phyloP scores from a whole-genome alignment of 2,797 vertebrate genomes.

The Anolis apletophallus region DNA sequence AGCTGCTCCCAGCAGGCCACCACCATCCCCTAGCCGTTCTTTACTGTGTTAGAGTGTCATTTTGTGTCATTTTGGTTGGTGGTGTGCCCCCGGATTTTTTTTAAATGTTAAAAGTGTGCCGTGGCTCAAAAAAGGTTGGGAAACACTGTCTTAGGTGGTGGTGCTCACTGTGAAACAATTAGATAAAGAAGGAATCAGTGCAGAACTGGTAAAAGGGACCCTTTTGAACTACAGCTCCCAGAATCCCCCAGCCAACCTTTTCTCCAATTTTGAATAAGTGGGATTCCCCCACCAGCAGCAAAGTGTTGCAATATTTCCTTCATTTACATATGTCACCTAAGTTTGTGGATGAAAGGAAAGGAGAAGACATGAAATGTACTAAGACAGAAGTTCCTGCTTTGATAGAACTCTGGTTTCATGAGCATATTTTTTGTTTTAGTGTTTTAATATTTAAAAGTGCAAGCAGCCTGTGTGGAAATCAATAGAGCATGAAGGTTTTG shows the following conservation, averaged over 20 bases:
- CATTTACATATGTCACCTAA: background rate
- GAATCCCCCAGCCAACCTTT: background rate
- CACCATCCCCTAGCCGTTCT: too few species aligned
- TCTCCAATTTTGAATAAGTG: background rate
- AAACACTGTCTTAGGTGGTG: too few species aligned
- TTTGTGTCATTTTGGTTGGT: too few species aligned
- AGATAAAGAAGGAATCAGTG: too few species aligned
- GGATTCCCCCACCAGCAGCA: background rate
- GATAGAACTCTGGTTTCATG: background rate
- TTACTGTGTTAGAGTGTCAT: too few species aligned
- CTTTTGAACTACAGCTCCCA: background rate
- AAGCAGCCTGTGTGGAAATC: background rate
- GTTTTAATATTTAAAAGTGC: background rate
- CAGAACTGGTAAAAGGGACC: too few species aligned
- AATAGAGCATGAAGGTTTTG: slow-evolving; percentile 1
- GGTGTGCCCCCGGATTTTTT: too few species aligned
- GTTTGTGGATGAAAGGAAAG: background rate
- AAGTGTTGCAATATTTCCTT: background rate
- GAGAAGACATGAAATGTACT: background rate
- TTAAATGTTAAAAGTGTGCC: too few species aligned
- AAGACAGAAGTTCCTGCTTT: background rate
- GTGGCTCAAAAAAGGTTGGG: too few species aligned
- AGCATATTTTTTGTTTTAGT: background rate
- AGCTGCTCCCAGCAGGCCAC: too few species aligned
- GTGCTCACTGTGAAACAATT: too few species aligned